These are phyloP conservation scores for Iselma pallidipennis DNA, from an alignment of 2,888 invertebrate species.

Conservation along the genomic window DNA sequence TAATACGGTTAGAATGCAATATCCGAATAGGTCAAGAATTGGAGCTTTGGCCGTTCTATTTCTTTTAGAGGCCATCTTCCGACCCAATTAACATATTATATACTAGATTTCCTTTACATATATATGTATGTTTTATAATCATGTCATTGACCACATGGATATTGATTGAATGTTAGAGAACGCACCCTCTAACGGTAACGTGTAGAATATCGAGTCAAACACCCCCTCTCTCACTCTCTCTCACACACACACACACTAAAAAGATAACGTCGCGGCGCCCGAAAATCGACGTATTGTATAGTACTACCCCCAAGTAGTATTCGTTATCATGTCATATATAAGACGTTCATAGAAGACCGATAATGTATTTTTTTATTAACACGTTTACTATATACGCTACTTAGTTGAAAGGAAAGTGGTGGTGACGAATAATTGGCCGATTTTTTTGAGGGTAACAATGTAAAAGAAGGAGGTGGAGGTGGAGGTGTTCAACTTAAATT, in stretches of 20 bases:
- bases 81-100: too few relatives aligned
- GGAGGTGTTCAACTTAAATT: not conserved
- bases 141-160: slow-evolving; percentile 2
- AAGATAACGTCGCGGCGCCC: slow-evolving; percentile 35
- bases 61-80: too few relatives aligned
- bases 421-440: slow-evolving; percentile 22
- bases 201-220: slow-evolving; percentile 20
- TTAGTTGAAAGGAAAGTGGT: slow-evolving; percentile 7
- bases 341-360: slow-evolving; percentile 10
- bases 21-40: too few relatives aligned
- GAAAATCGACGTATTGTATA: slow-evolving; percentile 41
- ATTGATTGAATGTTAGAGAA: slow-evolving; percentile 10
- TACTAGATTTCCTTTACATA: too few relatives aligned
- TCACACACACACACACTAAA: too few relatives aligned
- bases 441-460: slow-evolving; percentile 16
- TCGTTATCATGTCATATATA: slow-evolving; percentile 32
- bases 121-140: not conserved
- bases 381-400: slow-evolving; percentile 9
- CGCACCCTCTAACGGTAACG: slow-evolving; percentile 33
- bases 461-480: not conserved
- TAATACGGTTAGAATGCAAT: too few relatives aligned
- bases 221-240: slow-evolving; percentile 28
- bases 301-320: slow-evolving; percentile 32
- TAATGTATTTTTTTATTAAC: slow-evolving; percentile 19
- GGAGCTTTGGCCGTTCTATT: too few relatives aligned